Evolutionary conservation across 2,888 invertebrate genomes (phyloP), one percentile per base, ranked within the genome.

Genomic region (Ryuthela nishihirai): DNA sequence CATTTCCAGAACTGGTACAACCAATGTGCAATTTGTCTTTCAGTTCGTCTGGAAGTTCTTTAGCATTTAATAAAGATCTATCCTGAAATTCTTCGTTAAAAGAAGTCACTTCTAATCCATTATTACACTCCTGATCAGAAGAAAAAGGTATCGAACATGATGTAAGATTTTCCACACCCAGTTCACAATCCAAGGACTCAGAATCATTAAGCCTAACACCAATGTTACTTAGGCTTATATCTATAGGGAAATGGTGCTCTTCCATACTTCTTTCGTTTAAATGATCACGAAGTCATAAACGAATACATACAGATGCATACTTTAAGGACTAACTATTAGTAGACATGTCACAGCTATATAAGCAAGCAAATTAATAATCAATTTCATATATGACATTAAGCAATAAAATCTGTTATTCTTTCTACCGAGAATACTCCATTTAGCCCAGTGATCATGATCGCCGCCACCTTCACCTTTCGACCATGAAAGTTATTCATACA

Each of bases 171-270:
- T 42, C 50, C 23, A 45, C 56, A 29, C 52, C 52, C 38, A 58
- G 45, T 26, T 58, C 45, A 9, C 50, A 46, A 21, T 26, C 35
- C 23, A 47, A 20, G 40, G 23, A 35, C 23, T 40, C 36, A 9
- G 55, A 44, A 18, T 58, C 56, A 58, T 58, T 58, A 58, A 58
- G 56, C 56, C 56, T 58, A 58, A 58, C 56, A 42, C 35, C 45
- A 42, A 58, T 46, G 36, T 46, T 58, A 46, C 56, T 58, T 58
- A 52, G 50, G 50, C 42, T 52, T 10, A 50, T 38, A 42, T 58
- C 56, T 29, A 58, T 38, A 29, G 46, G 23, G n/a, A 52, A 58
- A 42, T 42, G 36, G n/a, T n/a, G n/a, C 25, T 58, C 50, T 36
- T 58, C 56, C 56, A 58, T 58, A 34, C 12, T n/a, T 32, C 7